phyloP scores from a whole-genome alignment of 1,140 invertebrate genomes.

The Pogonus chalceus region DNA sequence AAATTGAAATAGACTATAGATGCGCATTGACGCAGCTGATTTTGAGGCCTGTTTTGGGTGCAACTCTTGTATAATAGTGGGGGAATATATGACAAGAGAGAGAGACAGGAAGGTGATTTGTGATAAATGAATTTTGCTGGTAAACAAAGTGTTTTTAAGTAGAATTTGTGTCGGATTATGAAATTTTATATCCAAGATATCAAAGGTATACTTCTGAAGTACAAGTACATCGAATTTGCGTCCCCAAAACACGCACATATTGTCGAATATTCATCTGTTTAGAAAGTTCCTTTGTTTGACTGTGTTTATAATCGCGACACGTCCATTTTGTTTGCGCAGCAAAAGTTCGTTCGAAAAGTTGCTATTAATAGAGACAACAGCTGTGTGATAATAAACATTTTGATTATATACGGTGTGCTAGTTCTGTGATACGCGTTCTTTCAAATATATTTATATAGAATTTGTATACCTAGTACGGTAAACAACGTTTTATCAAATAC shows the following conservation, averaged over 20 bases:
- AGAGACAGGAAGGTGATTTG: conserved; percentile 2
- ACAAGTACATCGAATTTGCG: conserved; percentile 2
- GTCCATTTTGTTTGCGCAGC: conserved; percentile 9
- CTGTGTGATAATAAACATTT: conserved; percentile 10
- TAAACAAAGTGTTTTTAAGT: neutral
- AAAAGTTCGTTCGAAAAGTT: neutral
- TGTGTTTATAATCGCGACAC: conserved; percentile 9
- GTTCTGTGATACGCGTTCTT: conserved; percentile 10
- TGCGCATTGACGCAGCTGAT: neutral
- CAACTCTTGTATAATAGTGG: neutral
- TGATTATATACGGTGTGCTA: conserved; percentile 1
- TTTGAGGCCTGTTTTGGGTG: neutral
- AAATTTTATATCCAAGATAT: neutral
- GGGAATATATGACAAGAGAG: neutral
- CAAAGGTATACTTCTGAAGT: conserved; percentile 1
- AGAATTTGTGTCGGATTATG: neutral
- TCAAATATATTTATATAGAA: conserved; percentile 3
- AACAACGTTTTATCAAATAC: neutral
- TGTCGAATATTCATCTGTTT: neutral
- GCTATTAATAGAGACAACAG: conserved; percentile 6
- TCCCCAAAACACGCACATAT: conserved; percentile 4
- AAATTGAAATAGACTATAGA: no score
- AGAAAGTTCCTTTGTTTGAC: conserved; percentile 9
- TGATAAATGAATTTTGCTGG: conserved; percentile 4
- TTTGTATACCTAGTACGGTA: neutral